These are phyloP conservation scores for Biston stratarius DNA, from an alignment of 2,888 invertebrate genomes.

Conservation along the genomic window DNA sequence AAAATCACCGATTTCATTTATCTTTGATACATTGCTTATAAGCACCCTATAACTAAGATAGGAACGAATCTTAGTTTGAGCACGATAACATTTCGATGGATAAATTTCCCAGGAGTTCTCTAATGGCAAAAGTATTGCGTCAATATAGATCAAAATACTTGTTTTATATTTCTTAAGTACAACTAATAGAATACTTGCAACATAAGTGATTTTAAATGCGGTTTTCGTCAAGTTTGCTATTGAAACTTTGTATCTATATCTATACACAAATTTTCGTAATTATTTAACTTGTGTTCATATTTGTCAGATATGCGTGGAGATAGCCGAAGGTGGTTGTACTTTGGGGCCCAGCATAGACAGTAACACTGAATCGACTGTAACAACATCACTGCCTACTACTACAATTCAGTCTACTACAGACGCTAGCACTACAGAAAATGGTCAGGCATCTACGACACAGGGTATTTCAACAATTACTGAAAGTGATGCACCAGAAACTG, in stretches of 20 bases:
- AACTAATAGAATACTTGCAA: too few species aligned
- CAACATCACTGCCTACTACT: not conserved
- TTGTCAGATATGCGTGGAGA: slow-evolving; percentile 8
- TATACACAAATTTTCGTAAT: too few species aligned
- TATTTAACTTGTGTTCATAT: not conserved
- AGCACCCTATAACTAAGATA: too few species aligned
- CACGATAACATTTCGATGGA: too few species aligned
- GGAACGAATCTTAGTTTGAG: too few species aligned
- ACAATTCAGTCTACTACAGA: slow-evolving; percentile 1
- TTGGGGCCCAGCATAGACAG: not conserved
- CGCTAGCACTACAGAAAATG: slow-evolving; percentile 1
- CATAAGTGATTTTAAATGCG: not conserved
- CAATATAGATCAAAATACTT: too few species aligned
- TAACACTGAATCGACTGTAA: slow-evolving; percentile 13
- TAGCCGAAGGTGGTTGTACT: slow-evolving; percentile 26
- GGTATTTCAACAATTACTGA: not conserved
- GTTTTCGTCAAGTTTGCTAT: too few species aligned
- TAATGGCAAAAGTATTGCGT: too few species aligned
- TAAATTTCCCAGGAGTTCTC: too few species aligned
- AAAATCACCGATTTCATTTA: not conserved
- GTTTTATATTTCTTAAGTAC: too few species aligned
- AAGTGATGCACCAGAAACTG: slow-evolving; percentile 10
- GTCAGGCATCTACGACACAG: not conserved
- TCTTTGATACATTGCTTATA: not conserved
- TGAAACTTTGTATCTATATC: too few species aligned